Evolutionary conservation across 2,797 vertebrate genomes (phyloP), one percentile per base, ranked within the genome.

Genomic region (Eospalax fontanierii): DNA sequence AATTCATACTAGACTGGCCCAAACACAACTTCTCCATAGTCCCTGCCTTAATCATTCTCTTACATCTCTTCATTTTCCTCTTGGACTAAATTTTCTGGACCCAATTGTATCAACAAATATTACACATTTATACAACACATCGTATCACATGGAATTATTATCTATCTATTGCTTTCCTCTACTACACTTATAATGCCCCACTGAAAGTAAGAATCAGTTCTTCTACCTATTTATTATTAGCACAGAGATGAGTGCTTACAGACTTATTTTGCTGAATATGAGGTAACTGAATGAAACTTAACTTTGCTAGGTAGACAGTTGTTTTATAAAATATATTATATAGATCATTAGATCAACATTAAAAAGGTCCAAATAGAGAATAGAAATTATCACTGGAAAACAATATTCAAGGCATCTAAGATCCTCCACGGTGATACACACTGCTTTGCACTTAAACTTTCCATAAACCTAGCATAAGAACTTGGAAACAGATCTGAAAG

Each of bases 211-310:
- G 28, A 92, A 70, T 5, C 10, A 15, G 35, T 89, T 80, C 28
- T 78, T 76, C 74, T 26, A 96, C n/a, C 50, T 59, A 97, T 94
- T 86, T 79, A 86, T 68, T 90, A 19, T 71, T 40, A 81, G 68
- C 61, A 75, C 6, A 82, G 43, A 89, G 50, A 71, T 83, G 1
- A 59, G 21, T 66, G 22, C 61, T 79, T 88, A 74, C 71, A 46
- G 11, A 93, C 40, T 88, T 90, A 83, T 71, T 82, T 80, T 63
- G 46, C 0, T 94, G 35, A 95, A 50, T 7, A 78, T 33, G n/a
- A 87, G 24, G 33, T 40, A 95, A 95, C 0, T 50, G 5, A 93
- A 87, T 86, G 19, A 2, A 96, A 85, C 2, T 81, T 87, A 83
- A 5, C 89, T 96, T 93, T 92, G 57, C 40, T 87, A 84, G 35